Conservation (phyloP, 2,113 vertebrate genomes). For the Serilophus lunatus region DNA sequence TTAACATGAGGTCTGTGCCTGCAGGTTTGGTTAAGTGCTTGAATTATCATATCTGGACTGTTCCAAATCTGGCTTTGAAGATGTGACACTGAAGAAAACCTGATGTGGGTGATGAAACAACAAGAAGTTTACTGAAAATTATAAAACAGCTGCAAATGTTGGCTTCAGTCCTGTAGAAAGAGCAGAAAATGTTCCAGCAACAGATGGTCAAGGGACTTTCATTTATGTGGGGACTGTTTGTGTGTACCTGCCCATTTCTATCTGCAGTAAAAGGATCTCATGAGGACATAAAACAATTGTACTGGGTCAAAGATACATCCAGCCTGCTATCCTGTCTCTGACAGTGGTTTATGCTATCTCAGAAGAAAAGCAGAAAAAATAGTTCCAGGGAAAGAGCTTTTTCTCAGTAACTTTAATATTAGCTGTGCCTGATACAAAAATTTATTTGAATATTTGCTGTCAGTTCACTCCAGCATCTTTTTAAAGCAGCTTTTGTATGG, state of each 20-base stretch:
- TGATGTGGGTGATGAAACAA: not conserved
- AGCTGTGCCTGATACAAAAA: not conserved
- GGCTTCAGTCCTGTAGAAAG: slow-evolving; percentile 7
- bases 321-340: not conserved
- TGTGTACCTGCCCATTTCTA: not conserved
- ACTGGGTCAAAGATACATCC: not conserved
- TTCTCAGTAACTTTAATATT: not conserved
- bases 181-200: not conserved
- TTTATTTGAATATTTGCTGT: not conserved
- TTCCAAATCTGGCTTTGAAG: not conserved
- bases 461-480: not conserved
- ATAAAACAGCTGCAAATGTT: slow-evolving; percentile 28
- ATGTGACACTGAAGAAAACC: not conserved
- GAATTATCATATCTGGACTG: not conserved
- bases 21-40: not conserved
- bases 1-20: accelerated
- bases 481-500: not conserved
- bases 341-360: not conserved
- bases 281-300: not conserved
- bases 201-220: not conserved
- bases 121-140: not conserved
- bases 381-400: not conserved
- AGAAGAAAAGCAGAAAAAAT: not conserved
- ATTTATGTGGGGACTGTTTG: not conserved
- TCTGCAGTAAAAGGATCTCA: not conserved